These are phyloP conservation scores for Mnemiopsis leidyi DNA, from an alignment of 37 sponge, comb jelly and placozoan species.

Conservation along the genomic window DNA sequence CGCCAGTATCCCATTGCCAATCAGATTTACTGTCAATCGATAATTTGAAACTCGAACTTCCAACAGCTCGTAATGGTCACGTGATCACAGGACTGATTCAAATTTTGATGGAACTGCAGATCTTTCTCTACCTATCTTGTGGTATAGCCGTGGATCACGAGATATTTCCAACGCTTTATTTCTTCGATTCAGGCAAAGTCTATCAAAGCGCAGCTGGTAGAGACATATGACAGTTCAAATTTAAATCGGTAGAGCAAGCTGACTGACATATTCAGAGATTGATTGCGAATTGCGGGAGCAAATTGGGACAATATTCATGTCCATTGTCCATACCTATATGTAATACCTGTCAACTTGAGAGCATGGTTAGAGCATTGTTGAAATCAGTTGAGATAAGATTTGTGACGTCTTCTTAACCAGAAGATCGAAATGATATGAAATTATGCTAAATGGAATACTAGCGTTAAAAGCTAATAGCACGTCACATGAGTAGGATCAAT, in stretches of 20 bases:
- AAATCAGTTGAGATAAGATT: no score
- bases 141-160: no score
- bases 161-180: not conserved
- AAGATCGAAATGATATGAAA: no score
- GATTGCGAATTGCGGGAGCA: not conserved
- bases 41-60: not conserved
- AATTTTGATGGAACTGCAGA: not conserved
- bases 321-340: not conserved
- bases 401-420: no score
- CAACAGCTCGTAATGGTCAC: not conserved
- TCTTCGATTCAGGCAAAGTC: not conserved
- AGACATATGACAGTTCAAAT: not conserved
- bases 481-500: no score
- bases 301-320: not conserved
- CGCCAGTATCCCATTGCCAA: not conserved
- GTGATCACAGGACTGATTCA: not conserved
- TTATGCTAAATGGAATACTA: no score
- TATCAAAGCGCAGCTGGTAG: not conserved
- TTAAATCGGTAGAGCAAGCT: not conserved
- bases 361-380: no score
- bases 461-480: no score
- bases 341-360: not conserved
- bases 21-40: not conserved
- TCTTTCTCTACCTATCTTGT: no score
- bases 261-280: not conserved